A percentile compares a stretch with the other conserved stretches of the same genome.
These are phyloP conservation scores for Ophiodon elongatus DNA, from an alignment of 2,113 vertebrate genomes.

Conservation along the genomic window DNA sequence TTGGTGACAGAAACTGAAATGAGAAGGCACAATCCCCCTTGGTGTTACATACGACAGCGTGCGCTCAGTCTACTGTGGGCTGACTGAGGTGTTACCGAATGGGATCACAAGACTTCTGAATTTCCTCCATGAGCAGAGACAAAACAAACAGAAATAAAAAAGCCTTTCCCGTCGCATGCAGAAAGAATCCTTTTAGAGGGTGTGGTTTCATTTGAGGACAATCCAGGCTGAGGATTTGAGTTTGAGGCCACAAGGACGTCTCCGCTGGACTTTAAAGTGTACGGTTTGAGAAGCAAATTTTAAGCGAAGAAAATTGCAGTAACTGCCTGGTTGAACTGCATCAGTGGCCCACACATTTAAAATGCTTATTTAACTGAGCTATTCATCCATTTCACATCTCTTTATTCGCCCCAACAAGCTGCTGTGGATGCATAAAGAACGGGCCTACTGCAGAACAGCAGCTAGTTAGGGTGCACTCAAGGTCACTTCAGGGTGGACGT, in stretches of 20 bases:
- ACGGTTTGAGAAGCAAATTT: background rate
- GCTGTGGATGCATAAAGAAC: background rate
- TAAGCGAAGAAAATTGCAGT: background rate
- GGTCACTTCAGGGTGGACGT: slow-evolving; percentile 11
- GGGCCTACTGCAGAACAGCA: too few species aligned
- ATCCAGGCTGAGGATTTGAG: background rate
- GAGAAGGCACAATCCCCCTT: background rate
- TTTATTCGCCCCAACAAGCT: background rate
- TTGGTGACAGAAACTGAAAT: slow-evolving; percentile 25
- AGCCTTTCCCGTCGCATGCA: background rate
- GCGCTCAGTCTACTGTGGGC: background rate
- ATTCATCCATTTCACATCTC: background rate
- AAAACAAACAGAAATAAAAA: background rate
- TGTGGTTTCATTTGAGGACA: background rate
- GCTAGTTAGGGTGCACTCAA: background rate
- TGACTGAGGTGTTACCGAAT: slow-evolving; percentile 8
- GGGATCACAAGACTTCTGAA: slow-evolving; percentile 22
- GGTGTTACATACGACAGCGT: slow-evolving; percentile 14
- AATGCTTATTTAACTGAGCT: background rate
- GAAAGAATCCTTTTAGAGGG: background rate
- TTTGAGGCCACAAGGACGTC: background rate
- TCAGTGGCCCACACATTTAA: background rate
- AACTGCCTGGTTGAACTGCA: background rate
- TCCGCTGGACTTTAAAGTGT: background rate
- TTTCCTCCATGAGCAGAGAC: background rate